These are phyloP conservation scores for Brachyhypopomus occidentalis DNA, from an alignment of 2,113 vertebrate genomes.

Conservation along the genomic window DNA sequence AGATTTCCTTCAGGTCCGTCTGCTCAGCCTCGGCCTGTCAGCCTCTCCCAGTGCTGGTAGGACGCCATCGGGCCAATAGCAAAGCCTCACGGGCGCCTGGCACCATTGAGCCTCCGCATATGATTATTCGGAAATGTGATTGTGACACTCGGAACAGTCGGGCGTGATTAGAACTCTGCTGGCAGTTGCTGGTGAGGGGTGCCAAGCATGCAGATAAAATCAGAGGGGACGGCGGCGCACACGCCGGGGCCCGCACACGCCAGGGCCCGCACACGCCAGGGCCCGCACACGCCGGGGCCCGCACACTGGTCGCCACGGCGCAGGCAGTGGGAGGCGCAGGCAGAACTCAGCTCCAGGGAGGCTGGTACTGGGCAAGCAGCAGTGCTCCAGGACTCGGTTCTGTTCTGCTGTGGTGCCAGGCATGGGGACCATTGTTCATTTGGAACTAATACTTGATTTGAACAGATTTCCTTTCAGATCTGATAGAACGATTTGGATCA, in stretches of 20 bases:
- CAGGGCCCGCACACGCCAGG: constrained; percentile 39
- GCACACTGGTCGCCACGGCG: constrained; percentile 23
- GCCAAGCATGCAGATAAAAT: constrained; percentile 58
- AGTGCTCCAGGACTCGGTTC: constrained; percentile 1
- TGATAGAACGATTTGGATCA: neutral
- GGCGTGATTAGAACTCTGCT: constrained; percentile 65
- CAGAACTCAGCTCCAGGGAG: neutral
- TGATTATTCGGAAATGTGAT: constrained; percentile 70
- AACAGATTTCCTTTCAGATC: neutral
- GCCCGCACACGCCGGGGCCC: neutral
- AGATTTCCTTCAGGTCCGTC: constrained; percentile 8
- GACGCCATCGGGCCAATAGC: constrained; percentile 61
- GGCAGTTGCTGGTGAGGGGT: constrained; percentile 56
- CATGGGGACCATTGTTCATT: neutral
- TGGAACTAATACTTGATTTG: neutral
- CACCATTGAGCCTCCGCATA: constrained; percentile 56
- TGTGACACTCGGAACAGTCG: constrained; percentile 70
- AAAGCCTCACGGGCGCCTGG: constrained; percentile 51
- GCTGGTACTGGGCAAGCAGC: constrained; percentile 10
- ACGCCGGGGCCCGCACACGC: constrained; percentile 41
- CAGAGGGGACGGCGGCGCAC: constrained; percentile 30
- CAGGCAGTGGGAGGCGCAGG: constrained; percentile 3
- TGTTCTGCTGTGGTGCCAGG: neutral
- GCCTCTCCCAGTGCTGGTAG: constrained; percentile 41
- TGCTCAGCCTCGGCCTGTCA: constrained; percentile 48